Evolutionary conservation across 2,797 vertebrate species (phyloP).

Genomic region (Trachurus trachurus): DNA sequence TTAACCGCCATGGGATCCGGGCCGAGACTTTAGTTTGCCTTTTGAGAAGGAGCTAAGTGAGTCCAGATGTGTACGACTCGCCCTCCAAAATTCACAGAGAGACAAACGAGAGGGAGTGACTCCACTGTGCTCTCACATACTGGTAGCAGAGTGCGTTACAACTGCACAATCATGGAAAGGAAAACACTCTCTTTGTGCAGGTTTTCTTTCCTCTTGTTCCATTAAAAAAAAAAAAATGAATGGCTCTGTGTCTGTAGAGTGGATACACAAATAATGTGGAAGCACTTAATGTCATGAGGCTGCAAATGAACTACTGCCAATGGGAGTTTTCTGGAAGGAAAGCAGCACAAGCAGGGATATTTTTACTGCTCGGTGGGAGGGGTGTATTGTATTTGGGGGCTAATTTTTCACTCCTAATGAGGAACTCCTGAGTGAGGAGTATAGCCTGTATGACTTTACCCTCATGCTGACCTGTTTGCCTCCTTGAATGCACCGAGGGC

Average conservation of each 20-base stretch:
- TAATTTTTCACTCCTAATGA: constrained; percentile 77
- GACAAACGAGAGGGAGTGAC: constrained; percentile 52
- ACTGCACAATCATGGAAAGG: constrained; percentile 66
- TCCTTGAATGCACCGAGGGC: constrained; percentile 22
- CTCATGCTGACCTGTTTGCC: constrained; percentile 35
- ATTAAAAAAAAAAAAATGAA: constrained; percentile 62
- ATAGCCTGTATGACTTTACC: constrained; percentile 50
- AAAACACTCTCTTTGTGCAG: constrained; percentile 68
- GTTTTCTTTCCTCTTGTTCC: constrained; percentile 56
- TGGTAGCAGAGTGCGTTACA: constrained; percentile 44
- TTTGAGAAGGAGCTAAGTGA: constrained; percentile 72
- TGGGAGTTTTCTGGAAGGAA: constrained; percentile 56
- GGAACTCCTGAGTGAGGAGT: constrained; percentile 62
- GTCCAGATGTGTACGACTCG: constrained; percentile 85
- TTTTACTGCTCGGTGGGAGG: constrained; percentile 39
- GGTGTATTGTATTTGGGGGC: constrained; percentile 33
- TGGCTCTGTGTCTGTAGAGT: constrained; percentile 56
- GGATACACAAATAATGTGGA: constrained; percentile 59
- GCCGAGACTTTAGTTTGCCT: constrained; percentile 61
- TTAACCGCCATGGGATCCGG: constrained; percentile 48
- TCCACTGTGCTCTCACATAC: constrained; percentile 49
- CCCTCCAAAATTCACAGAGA: constrained; percentile 57
- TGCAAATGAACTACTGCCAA: constrained; percentile 48
- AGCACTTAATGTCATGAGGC: constrained; percentile 51
- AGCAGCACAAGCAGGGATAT: constrained; percentile 47